Evolutionary conservation across 2,888 invertebrate species (phyloP).

Genomic region (Sphaeridia pumilis): DNA sequence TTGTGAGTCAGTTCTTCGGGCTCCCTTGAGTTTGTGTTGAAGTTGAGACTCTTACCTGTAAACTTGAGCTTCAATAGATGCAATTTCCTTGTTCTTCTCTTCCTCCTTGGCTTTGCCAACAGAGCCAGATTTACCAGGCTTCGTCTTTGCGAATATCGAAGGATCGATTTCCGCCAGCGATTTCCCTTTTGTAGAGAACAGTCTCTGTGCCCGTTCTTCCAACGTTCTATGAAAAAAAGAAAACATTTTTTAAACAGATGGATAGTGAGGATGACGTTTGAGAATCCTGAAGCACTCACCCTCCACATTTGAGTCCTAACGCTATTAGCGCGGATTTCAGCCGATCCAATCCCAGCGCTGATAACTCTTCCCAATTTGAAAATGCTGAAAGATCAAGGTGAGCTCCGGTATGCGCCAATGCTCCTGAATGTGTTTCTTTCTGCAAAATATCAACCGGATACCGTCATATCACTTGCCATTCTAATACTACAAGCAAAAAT

Average conservation of each 20-base stretch:
- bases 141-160: conserved; percentile 78
- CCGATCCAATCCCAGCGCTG: conserved; percentile 90
- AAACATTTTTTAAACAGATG: neutral
- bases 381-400: conserved; percentile 97
- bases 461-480: conserved; percentile 5
- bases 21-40: neutral
- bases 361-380: conserved; percentile 92
- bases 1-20: neutral
- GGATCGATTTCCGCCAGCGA: conserved; percentile 77
- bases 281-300: conserved; percentile 46
- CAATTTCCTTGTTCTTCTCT: conserved; percentile 71
- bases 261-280: too few relatives aligned
- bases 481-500: conserved; percentile 8
- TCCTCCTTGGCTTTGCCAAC: conserved; percentile 46
- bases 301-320: conserved; percentile 93
- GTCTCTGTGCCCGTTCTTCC: conserved; percentile 89
- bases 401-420: conserved; percentile 85
- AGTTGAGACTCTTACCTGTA: conserved; percentile 65
- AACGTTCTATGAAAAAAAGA: conserved; percentile 51
- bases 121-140: conserved; percentile 52
- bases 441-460: conserved; percentile 37
- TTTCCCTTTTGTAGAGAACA: conserved; percentile 88
- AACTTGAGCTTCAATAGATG: conserved; percentile 74
- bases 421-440: conserved; percentile 83
- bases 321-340: conserved; percentile 96